phyloP scores from a whole-genome alignment of 2,797 vertebrate species.

The Benthosema pterotum region DNA sequence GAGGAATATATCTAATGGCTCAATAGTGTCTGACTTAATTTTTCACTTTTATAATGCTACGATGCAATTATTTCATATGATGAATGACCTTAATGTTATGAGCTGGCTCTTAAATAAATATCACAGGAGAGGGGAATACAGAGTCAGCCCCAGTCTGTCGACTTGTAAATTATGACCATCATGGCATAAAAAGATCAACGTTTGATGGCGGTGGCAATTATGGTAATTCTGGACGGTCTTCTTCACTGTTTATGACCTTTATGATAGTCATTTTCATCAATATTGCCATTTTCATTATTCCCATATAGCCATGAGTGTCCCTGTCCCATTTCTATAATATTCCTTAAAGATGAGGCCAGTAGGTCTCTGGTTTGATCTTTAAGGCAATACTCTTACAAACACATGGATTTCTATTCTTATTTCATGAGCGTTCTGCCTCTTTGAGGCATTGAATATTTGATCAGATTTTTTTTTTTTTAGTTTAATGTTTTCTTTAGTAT shows the following conservation, averaged over 20 bases:
- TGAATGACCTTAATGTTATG: slow-evolving; percentile 6
- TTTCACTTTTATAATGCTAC: slow-evolving; percentile 2
- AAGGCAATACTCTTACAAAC: no score
- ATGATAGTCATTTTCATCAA: not conserved
- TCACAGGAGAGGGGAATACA: slow-evolving; percentile 12
- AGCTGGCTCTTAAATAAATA: not conserved
- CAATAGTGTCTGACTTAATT: slow-evolving; percentile 10
- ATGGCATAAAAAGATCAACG: not conserved
- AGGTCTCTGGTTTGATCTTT: no score
- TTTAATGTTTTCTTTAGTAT: no score
- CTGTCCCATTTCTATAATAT: no score
- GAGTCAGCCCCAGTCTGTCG: slow-evolving; percentile 13
- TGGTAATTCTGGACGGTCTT: slow-evolving; percentile 21
- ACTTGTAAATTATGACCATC: slow-evolving; percentile 12
- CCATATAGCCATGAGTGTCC: no score
- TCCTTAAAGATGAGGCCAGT: no score
- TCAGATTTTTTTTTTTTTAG: no score
- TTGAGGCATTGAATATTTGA: no score
- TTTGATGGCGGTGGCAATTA: slow-evolving; percentile 5
- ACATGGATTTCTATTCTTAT: no score
- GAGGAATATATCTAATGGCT: slow-evolving; percentile 12
- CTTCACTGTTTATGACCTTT: slow-evolving; percentile 8
- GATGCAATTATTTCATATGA: slow-evolving; percentile 12
- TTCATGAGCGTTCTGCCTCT: no score
- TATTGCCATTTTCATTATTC: no score